These are phyloP conservation scores for Perizoma flavofasciatum DNA, from an alignment of 2,888 invertebrate species.

Conservation along the genomic window DNA sequence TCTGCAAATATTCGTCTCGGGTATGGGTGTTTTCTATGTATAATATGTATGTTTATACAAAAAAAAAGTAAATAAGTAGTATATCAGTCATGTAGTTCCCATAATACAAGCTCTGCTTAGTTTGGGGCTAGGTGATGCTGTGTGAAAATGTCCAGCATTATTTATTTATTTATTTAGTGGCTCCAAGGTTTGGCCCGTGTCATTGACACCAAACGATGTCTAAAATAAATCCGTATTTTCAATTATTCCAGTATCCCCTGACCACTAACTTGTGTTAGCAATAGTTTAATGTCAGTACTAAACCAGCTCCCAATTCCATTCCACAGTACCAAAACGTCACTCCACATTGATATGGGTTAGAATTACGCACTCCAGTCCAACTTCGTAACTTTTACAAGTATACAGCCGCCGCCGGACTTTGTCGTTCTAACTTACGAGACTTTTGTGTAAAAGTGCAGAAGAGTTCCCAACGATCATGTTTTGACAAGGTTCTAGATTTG, in stretches of 20 bases:
- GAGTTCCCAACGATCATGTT: slow-evolving; percentile 7
- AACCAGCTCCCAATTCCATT: slow-evolving; percentile 38
- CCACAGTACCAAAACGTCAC: slow-evolving; percentile 33
- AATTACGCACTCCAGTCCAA: slow-evolving; percentile 34
- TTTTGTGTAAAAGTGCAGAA: slow-evolving; percentile 1
- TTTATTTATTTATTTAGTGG: no score
- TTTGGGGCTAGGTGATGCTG: no score
- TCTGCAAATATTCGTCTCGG: no score
- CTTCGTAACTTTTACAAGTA: slow-evolving; percentile 28
- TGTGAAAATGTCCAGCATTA: no score
- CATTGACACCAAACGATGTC: not conserved
- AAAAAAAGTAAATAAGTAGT: no score
- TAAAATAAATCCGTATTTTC: slow-evolving; percentile 27
- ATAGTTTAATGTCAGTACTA: slow-evolving; percentile 35
- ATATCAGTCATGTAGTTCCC: no score
- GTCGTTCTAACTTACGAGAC: slow-evolving; percentile 17
- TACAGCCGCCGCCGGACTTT: slow-evolving; percentile 18
- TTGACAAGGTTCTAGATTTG: slow-evolving; percentile 23
- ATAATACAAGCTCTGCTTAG: no score
- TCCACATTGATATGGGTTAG: slow-evolving; percentile 41
- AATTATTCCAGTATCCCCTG: slow-evolving; percentile 21
- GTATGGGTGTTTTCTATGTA: no score
- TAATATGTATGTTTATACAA: no score
- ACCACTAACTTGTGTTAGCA: slow-evolving; percentile 32
- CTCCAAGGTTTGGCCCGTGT: no score